phyloP scores from a whole-genome alignment of 1,140 invertebrate genomes.

The Scaptomyza hsui region DNA sequence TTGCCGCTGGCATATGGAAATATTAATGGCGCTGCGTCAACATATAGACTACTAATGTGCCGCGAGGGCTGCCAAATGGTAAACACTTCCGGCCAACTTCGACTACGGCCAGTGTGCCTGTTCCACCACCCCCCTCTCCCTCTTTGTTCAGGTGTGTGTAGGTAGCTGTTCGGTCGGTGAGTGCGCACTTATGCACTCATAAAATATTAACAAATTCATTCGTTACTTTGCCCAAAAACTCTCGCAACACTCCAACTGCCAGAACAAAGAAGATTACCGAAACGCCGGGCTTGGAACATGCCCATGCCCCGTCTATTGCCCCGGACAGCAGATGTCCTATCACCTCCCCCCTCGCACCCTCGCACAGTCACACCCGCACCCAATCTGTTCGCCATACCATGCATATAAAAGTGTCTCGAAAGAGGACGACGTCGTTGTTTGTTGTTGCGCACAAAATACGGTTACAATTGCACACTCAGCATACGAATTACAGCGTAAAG shows the following conservation, averaged over 20 bases:
- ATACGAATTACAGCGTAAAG: constrained; percentile 82
- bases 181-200: constrained; percentile 82
- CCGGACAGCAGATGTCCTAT: constrained; percentile 59
- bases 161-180: constrained; percentile 46
- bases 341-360: constrained; percentile 2
- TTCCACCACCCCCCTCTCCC: background rate
- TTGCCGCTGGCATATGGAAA: constrained; percentile 56
- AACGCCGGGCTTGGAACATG: constrained; percentile 12
- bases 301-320: constrained; percentile 29
- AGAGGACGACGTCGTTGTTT: constrained; percentile 34
- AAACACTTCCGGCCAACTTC: constrained; percentile 65
- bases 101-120: constrained; percentile 2
- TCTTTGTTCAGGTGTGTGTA: background rate
- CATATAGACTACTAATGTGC: constrained; percentile 82
- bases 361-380: background rate
- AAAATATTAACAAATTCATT: constrained; percentile 83
- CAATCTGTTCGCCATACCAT: constrained; percentile 25
- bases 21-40: constrained; percentile 74
- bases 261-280: constrained; percentile 77
- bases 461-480: constrained; percentile 81
- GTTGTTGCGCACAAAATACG: constrained; percentile 68
- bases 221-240: constrained; percentile 80
- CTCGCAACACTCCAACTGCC: constrained; percentile 63
- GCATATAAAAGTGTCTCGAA: constrained; percentile 77
- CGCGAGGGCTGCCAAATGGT: constrained; percentile 77